Evolutionary conservation across 2,888 invertebrate species (phyloP).

Genomic region (Melinaea marsaeus): DNA sequence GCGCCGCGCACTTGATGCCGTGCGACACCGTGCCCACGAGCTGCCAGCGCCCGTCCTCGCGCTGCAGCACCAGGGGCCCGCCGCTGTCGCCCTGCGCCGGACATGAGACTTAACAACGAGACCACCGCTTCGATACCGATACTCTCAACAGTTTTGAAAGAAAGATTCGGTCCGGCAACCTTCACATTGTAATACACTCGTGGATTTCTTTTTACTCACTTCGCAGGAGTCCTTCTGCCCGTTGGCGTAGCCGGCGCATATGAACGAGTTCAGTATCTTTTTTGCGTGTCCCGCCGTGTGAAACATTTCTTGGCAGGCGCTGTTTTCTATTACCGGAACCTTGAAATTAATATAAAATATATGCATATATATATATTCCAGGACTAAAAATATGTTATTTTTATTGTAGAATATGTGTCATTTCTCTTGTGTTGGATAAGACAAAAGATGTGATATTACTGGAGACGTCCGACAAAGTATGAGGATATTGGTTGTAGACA

Average conservation of each 20-base stretch:
- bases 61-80: slow-evolving; percentile 90
- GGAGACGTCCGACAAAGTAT: too few relatives aligned
- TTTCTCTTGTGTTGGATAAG: too few relatives aligned
- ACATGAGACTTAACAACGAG: not conserved
- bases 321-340: slow-evolving; percentile 94
- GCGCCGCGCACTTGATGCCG: slow-evolving; percentile 96
- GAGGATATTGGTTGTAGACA: too few relatives aligned
- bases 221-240: slow-evolving; percentile 96
- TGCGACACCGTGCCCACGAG: slow-evolving; percentile 95
- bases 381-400: too few relatives aligned
- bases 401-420: too few relatives aligned
- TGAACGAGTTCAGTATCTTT: slow-evolving; percentile 89
- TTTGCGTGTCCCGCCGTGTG: slow-evolving; percentile 92
- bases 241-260: slow-evolving; percentile 95
- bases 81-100: slow-evolving; percentile 90
- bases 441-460: too few relatives aligned
- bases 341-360: slow-evolving; percentile 46
- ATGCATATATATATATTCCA: not conserved
- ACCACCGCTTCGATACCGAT: not conserved
- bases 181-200: too few relatives aligned
- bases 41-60: slow-evolving; percentile 91
- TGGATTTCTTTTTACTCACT: slow-evolving; percentile 70
- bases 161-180: too few relatives aligned
- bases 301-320: slow-evolving; percentile 96
- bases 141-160: not conserved